phyloP scores from a whole-genome alignment of 2,113 vertebrate genomes.

The Antechinus stuartii region DNA sequence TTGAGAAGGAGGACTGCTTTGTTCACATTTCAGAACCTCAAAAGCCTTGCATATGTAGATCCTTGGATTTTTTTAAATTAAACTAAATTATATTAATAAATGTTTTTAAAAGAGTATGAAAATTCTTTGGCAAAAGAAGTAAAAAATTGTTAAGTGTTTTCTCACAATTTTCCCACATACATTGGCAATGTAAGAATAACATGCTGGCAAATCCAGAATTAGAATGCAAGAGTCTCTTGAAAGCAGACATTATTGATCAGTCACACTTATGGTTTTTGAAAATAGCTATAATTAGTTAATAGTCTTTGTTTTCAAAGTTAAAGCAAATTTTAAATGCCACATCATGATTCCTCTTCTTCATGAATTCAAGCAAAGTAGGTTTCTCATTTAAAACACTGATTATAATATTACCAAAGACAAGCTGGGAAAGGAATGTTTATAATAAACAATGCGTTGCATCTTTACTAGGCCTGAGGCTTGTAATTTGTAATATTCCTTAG shows the following conservation, averaged over 20 bases:
- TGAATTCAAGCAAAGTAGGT: not conserved
- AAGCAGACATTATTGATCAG: constrained; percentile 1
- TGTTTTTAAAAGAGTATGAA: not conserved
- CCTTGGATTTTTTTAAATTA: not conserved
- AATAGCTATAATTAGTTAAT: constrained; percentile 6
- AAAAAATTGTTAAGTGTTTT: not conserved
- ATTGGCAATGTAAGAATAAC: constrained; percentile 5
- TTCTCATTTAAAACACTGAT: not conserved
- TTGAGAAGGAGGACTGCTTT: not conserved
- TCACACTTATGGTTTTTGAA: not conserved
- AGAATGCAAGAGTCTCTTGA: constrained; percentile 7
- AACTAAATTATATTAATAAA: not conserved
- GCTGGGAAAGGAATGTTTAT: not conserved
- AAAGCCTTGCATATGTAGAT: not conserved
- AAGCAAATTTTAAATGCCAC: constrained; percentile 5
- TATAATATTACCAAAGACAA: not conserved
- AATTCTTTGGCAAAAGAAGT: not conserved
- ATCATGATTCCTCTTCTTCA: not conserved
- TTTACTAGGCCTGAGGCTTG: not conserved
- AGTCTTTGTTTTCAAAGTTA: not conserved
- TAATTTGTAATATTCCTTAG: not conserved
- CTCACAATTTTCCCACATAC: not conserved
- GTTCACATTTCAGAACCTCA: not conserved
- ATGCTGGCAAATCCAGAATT: not conserved
- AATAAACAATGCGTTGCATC: not conserved